Evolutionary conservation across 2,888 invertebrate genomes (phyloP).

Genomic region (Diaphora mendica): DNA sequence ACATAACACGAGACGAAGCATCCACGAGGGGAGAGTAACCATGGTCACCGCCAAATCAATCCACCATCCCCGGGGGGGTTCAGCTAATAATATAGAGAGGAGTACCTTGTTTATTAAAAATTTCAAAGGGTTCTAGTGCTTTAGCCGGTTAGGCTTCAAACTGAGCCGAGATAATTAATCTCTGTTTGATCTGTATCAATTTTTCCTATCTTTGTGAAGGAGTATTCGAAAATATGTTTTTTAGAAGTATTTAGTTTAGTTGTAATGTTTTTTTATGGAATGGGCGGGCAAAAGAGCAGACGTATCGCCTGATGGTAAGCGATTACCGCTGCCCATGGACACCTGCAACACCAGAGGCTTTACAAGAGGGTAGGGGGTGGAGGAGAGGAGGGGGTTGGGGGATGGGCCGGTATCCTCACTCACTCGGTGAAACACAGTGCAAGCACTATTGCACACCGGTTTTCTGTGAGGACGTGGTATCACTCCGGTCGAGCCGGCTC

Average conservation of each 20-base stretch:
- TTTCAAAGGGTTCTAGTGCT: slow-evolving; percentile 18
- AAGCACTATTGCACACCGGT: no score
- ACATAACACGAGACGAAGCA: slow-evolving; percentile 1
- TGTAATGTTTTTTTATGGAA: not conserved
- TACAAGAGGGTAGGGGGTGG: no score
- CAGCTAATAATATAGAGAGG: slow-evolving; percentile 14
- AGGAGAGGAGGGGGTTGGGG: no score
- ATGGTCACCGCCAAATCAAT: slow-evolving; percentile 23
- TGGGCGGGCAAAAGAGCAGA: no score
- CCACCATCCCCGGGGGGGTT: slow-evolving; percentile 7
- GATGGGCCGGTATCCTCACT: no score
- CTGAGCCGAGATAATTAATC: slow-evolving; percentile 17
- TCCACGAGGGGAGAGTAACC: slow-evolving; percentile 12
- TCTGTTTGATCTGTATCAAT: not conserved
- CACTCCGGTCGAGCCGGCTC: no score
- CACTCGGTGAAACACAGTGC: no score
- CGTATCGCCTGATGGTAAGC: no score
- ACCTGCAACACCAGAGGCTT: no score
- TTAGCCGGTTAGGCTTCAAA: not conserved
- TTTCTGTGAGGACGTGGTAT: no score
- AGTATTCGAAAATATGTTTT: not conserved
- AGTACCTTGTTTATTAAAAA: slow-evolving; percentile 20
- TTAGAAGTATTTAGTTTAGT: not conserved
- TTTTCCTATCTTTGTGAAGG: no score
- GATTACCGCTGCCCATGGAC: no score